Base-by-base conservation (phyloP, 2,797 vertebrate genomes). In the Anabas testudineus region DNA sequence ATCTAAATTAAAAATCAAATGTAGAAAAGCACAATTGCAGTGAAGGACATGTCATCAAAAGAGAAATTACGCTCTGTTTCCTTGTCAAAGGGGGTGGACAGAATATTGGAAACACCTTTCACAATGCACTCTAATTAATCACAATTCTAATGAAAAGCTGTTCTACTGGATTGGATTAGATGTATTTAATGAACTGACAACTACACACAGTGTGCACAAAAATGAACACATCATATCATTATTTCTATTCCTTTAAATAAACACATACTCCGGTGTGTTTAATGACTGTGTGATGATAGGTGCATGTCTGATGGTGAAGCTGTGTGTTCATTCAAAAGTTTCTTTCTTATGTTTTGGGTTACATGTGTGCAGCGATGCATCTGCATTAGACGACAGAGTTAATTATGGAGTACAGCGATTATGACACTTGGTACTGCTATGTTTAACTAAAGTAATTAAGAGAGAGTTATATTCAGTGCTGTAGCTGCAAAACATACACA, bases 391-490 rank as follows among this genome's bases (percentile, higher is more conserved):
- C 30, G 45, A 66, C 36, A 61, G 34, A 69, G 36, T 70, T 63
- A 70, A 77, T 82, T 80, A 67, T 28, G 30, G 43, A 58, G 71
- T 51, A 64, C 57, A 59, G 24, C 0, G 16, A 84, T 80, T 78
- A 83, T 59, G 59, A 47, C 61, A 73, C 32, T 32, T 42, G 84
- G 69, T 73, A 73, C 78, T 41, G 19, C 65, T 49, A 28, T 66
- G 63, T 81, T 82, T 77, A 82, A 80, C 88, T 39, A 76, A 54
- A 73, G 68, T 69, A 77, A 89, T 88, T 76, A 84, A 76, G 60
- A 59, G 15, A 37, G 57, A 59, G 22, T 42, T 51, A 45, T 37
- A 75, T 0, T n/a, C n/a, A n/a, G n/a, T n/a, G 3, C 10, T 18
- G 15, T 46, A 64, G 49, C 60, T 68, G 41, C 71, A 18, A 70